phyloP scores from a whole-genome alignment of 2,113 vertebrate genomes.

The Geococcyx californianus region DNA sequence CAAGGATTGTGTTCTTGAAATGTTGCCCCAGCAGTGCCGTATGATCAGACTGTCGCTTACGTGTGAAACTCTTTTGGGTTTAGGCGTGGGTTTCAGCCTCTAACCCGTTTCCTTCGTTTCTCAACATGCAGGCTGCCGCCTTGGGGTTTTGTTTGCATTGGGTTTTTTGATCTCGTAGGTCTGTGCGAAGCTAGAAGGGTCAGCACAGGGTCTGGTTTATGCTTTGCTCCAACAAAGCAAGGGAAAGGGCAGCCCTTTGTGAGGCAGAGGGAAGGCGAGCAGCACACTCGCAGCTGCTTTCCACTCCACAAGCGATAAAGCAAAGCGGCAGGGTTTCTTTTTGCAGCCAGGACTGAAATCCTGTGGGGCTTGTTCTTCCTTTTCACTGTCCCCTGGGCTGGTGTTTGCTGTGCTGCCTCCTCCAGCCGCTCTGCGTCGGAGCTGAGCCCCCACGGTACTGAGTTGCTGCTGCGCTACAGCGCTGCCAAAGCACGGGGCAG shows the following conservation, averaged over 20 bases:
- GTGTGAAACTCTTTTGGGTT: background rate
- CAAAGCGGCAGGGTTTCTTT: background rate
- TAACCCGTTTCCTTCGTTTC: background rate
- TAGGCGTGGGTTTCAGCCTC: background rate
- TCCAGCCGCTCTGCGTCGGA: background rate
- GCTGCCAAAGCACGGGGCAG: background rate
- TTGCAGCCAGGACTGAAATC: background rate
- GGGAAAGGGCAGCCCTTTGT: background rate
- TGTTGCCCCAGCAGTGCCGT: conserved; percentile 34
- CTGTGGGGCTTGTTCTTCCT: background rate
- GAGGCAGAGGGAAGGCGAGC: background rate
- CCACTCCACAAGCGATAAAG: background rate
- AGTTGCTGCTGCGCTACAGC: fast-evolving
- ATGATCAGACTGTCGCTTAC: background rate
- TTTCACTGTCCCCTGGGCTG: fast-evolving
- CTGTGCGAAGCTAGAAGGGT: background rate
- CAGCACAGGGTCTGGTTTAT: background rate
- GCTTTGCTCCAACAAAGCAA: background rate
- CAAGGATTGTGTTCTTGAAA: background rate
- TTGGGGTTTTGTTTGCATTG: background rate
- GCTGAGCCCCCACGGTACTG: fast-evolving
- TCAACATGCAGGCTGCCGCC: background rate
- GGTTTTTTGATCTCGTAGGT: background rate
- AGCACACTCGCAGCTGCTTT: fast-evolving
- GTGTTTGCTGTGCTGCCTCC: too few relatives aligned